A percentile compares a stretch with the other conserved stretches of the same genome.
phyloP scores from a whole-genome alignment of 2,797 vertebrate species.

The Benthosema pterotum region DNA sequence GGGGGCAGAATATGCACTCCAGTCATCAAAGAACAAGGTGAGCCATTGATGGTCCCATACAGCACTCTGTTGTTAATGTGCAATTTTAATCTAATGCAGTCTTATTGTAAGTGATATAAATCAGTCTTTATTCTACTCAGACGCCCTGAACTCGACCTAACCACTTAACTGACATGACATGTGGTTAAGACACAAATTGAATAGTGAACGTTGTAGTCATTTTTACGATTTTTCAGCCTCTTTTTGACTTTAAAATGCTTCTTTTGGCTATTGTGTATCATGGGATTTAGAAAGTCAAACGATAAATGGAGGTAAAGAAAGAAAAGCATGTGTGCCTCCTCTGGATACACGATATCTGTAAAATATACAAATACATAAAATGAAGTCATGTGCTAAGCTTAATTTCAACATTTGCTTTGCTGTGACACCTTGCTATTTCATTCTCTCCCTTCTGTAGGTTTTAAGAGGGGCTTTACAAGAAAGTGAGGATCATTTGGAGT shows the following conservation, averaged over 20 bases:
- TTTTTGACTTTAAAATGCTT: constrained; percentile 2
- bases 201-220: constrained; percentile 25
- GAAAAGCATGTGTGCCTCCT: no score
- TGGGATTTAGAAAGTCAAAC: no score
- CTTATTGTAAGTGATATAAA: no score
- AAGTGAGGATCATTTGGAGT: constrained; percentile 78
- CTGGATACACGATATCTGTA: no score
- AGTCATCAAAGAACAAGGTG: constrained; percentile 92
- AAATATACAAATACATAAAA: neutral
- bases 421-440: neutral
- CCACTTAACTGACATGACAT: neutral
- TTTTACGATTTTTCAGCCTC: constrained; percentile 14
- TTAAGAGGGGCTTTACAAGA: constrained; percentile 81
- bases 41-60: constrained; percentile 33
- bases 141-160: no score
- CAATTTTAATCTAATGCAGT: no score
- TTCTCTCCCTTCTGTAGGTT: constrained; percentile 72
- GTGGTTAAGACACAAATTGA: constrained; percentile 6
- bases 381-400: neutral
- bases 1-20: constrained; percentile 86
- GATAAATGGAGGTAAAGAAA: no score
- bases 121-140: no score
- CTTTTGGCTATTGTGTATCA: no score
- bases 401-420: neutral
- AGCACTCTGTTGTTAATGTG: no score